Evolutionary conservation across 2,888 invertebrate genomes (phyloP), one percentile per base, ranked within the genome.

Genomic region (Thumatha senex): DNA sequence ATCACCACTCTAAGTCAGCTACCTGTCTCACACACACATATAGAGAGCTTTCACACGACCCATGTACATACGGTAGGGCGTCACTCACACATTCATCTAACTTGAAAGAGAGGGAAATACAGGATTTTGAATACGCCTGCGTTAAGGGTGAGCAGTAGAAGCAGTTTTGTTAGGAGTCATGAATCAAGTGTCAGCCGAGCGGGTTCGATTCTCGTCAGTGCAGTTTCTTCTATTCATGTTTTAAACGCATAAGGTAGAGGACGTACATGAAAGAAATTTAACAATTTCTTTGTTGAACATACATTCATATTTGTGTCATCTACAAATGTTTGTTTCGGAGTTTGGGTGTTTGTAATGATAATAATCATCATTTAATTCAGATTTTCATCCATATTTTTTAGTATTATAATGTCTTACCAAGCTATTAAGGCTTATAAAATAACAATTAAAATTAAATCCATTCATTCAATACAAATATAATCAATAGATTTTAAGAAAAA

Each of bases 1-100:
- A 3, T 1, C 0, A 11, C 56, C 58, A 54, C 66, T 58, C 69
- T 34, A 34, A 24, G 40, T 29, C 44, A 46, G 54, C 70, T 73
- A 73, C 72, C 72, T 82, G 82, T 80, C 67, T 66, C 58, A 74
- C 78, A 4, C 81, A 78, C 79, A 81, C 82, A 67, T 2, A n/a
- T 40, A n/a, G 36, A 40, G 8, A 45, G 72, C 77, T 79, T 78
- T 72, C 76, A 78, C 78, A 72, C 72, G 67, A 70, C 55, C 49
- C 61, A 50, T 72, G 30, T 61, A 60, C 61, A 64, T 42, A 64
- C 50, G 31, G 47, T 70, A 76, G 75, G 79, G 78, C 72, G 64
- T 62, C 70, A 66, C 76, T 48, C 74, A 66, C 74, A 71, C 64
- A 62, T 46, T 42, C 24, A 15, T 4, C 24, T 35, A 45, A 34